Conservation (phyloP, 2,113 vertebrate genomes). For the Pampusana beccarii region DNA sequence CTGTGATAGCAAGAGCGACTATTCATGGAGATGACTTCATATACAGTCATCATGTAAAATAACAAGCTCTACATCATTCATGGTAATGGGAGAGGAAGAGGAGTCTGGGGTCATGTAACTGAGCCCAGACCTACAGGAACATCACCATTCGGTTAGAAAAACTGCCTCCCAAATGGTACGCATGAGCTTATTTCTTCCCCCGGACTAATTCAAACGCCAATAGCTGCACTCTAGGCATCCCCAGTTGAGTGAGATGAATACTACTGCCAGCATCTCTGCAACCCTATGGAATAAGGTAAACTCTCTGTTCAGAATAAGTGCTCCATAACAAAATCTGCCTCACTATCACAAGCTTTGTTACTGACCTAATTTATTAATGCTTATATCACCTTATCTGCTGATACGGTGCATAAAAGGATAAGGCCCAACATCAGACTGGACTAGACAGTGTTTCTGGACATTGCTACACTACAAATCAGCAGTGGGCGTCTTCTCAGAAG, state of each 20-base stretch:
- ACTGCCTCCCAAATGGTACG: neutral
- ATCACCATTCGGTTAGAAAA: neutral
- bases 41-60: fast-evolving
- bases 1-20: neutral
- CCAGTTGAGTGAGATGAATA: neutral
- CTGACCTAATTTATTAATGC: neutral
- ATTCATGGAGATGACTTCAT: neutral
- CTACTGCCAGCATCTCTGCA: neutral
- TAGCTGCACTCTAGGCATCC: neutral
- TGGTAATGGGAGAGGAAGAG: neutral
- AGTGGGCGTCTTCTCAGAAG: neutral
- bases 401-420: neutral
- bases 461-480: too few species aligned
- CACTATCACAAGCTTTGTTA: neutral
- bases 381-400: neutral
- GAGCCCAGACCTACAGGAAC: neutral
- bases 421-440: neutral
- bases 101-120: neutral
- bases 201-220: neutral
- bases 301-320: neutral
- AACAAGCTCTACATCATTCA: neutral
- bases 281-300: neutral
- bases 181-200: neutral
- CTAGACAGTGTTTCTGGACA: neutral
- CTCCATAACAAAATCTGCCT: neutral